Evolutionary conservation across 2,113 vertebrate species (phyloP), one percentile per base, ranked within the genome.

Genomic region (Glareola pratincola): DNA sequence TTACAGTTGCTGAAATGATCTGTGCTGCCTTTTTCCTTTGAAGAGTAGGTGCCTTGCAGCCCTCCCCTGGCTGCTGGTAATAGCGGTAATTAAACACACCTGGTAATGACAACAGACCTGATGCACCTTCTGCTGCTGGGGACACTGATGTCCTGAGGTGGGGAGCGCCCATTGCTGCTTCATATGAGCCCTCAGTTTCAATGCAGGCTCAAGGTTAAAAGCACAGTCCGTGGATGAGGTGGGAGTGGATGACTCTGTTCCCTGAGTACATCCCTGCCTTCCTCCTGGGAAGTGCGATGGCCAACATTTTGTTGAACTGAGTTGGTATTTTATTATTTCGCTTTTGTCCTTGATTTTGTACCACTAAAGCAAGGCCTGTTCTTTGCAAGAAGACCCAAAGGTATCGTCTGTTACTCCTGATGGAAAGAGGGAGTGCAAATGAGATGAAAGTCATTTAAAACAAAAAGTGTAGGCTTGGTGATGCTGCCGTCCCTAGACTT

Each of bases 41-140:
- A 95, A 94, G 95, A 87, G 69, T 19, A 27, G 57, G 39, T 88
- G 87, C 92, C 92, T 93, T 90, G 47, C 45, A 95, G 88, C 81
- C 73, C 32, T 93, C 93, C 85, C 75, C 88, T 79, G 67, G 53
- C 77, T 92, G 79, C 79, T 0, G 1, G 64, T 88, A 96, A 95
- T 82, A 91, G 74, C 57, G 54, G 68, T 96, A 94, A 97, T 97
- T 96, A 97, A 94, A 92, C 82, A 75, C 64, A 93, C 94, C 94
- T 96, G 90, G 67, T 95, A 94, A 92, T 93, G 93, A 89, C 75
- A 96, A 7, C 47, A 59, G 76, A 82, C 67, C 5, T 73, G 45
- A 26, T 92, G 62, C 69, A 68, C 82, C 64, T 94, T 91, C 69
- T 91, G 81, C 94, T 89, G 60, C 39, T 0, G 57, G 92, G 94